Evolutionary conservation across 2,113 vertebrate species (phyloP).

Genomic region (Onychostruthus taczanowskii): DNA sequence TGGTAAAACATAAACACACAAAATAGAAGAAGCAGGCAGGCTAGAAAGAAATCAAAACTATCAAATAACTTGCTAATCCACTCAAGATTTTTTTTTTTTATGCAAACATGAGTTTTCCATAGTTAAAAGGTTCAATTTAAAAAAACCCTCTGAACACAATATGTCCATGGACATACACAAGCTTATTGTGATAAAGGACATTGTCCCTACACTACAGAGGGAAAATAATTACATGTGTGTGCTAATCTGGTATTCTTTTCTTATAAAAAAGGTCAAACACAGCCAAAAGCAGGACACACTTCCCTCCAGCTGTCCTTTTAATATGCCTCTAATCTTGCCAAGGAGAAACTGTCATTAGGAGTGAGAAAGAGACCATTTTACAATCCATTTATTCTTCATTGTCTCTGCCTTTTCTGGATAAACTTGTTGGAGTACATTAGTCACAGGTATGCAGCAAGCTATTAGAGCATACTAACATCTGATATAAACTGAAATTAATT

Average conservation of each 20-base stretch:
- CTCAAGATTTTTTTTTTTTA: background rate
- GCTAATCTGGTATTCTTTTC: background rate
- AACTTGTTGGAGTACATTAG: constrained; percentile 18
- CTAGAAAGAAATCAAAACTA: background rate
- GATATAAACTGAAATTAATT: background rate
- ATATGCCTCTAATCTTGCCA: background rate
- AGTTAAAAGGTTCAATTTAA: background rate
- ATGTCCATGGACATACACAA: background rate
- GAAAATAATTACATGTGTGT: background rate
- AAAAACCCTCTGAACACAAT: background rate
- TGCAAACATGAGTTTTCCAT: background rate
- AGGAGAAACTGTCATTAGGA: background rate
- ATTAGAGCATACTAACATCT: background rate
- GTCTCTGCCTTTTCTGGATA: background rate
- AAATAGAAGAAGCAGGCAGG: background rate
- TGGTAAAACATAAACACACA: background rate
- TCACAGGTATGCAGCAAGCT: constrained; percentile 13
- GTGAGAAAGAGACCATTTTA: constrained; percentile 26
- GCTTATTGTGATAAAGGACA: background rate
- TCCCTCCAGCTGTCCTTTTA: constrained; percentile 1
- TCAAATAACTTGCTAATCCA: background rate
- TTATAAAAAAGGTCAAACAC: background rate
- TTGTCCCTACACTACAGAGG: background rate
- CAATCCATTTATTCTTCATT: background rate
- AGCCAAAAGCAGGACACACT: background rate